Evolutionary conservation across 2,113 vertebrate species (phyloP).

Genomic region (Macquaria ambigua): DNA sequence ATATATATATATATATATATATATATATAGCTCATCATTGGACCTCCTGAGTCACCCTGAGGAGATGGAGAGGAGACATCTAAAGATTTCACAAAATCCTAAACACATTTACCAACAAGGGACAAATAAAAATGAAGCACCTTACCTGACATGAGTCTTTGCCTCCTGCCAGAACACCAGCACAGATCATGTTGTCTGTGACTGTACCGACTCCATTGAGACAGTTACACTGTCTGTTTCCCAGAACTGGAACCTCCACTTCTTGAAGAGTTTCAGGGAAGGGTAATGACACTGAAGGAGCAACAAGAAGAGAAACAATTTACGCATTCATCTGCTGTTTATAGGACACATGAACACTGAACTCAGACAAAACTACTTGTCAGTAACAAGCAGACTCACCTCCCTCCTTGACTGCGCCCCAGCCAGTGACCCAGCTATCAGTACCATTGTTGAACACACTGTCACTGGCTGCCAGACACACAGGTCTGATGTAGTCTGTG

Average conservation of each 20-base stretch:
- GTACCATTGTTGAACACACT: constrained; percentile 83
- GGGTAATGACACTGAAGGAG: constrained; percentile 46
- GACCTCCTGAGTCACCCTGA: constrained; percentile 91
- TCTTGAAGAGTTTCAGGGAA: constrained; percentile 75
- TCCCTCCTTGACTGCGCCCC: constrained; percentile 83
- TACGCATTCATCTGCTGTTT: constrained; percentile 65
- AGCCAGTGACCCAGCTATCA: constrained; percentile 88
- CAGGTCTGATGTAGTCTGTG: constrained; percentile 82
- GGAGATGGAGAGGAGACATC: background rate
- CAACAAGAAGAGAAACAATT: background rate
- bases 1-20: too few species aligned
- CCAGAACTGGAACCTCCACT: constrained; percentile 74
- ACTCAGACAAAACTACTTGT: constrained; percentile 12
- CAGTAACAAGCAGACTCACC: constrained; percentile 68
- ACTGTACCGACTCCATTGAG: constrained; percentile 66
- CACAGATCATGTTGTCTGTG: constrained; percentile 87
- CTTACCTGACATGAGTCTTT: constrained; percentile 82
- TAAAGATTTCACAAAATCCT: background rate
- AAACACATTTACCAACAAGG: background rate
- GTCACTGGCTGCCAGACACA: constrained; percentile 84
- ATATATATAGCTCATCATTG: constrained; percentile 87
- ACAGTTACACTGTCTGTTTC: constrained; percentile 75
- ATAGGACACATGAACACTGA: constrained; percentile 52
- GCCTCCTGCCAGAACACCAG: constrained; percentile 81
- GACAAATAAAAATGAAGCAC: background rate